Conservation (phyloP, 2,113 vertebrate genomes). For the Suncus etruscus region DNA sequence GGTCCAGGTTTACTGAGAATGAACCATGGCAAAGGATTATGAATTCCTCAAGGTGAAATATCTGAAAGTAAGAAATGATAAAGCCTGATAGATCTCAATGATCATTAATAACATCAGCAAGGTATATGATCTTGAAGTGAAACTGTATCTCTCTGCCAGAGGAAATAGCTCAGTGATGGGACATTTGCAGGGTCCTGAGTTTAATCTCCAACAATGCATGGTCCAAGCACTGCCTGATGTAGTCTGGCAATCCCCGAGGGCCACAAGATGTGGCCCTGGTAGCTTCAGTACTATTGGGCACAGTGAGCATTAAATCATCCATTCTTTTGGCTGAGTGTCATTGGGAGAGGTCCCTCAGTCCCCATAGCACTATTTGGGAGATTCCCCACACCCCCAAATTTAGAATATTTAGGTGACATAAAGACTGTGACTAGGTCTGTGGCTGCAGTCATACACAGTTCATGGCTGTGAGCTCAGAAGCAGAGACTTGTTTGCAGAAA, state of each 20-base stretch:
- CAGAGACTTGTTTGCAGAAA: neutral
- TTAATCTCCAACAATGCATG: too few relatives aligned
- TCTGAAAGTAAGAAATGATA: constrained; percentile 27
- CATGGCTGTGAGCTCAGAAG: neutral
- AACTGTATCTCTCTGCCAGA: neutral
- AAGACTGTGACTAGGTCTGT: neutral
- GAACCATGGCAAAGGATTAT: neutral
- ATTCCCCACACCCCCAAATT: too few relatives aligned
- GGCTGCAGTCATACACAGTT: neutral
- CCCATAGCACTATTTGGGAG: too few relatives aligned
- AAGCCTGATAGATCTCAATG: neutral
- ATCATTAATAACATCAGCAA: neutral
- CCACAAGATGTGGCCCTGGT: too few relatives aligned
- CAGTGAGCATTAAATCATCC: too few relatives aligned
- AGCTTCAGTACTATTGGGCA: too few relatives aligned
- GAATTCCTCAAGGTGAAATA: neutral
- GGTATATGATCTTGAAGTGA: constrained; percentile 12
- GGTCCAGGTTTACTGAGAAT: neutral
- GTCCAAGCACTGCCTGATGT: too few relatives aligned
- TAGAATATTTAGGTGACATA: neutral
- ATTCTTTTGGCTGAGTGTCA: too few relatives aligned
- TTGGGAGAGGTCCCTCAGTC: too few relatives aligned
- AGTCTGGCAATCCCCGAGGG: too few relatives aligned
- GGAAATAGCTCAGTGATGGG: neutral
- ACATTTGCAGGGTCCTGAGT: too few relatives aligned